phyloP scores from a whole-genome alignment of 1,140 invertebrate genomes.

The Panagrolaimus sp. region DNA sequence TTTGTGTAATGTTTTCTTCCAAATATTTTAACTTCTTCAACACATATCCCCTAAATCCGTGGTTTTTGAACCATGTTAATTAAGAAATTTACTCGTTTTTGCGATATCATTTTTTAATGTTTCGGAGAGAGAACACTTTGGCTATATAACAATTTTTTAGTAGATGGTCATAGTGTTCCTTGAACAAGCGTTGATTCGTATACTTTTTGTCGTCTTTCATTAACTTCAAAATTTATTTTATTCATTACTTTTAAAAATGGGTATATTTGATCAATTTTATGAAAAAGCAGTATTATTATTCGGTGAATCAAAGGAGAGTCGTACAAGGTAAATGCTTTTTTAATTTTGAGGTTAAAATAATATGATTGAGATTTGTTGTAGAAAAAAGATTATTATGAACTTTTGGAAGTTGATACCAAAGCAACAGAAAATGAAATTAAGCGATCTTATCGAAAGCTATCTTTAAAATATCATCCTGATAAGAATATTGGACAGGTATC shows the following conservation, averaged over 20 bases:
- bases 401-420: conserved; percentile 71
- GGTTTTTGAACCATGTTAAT: too few relatives aligned
- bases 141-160: too few relatives aligned
- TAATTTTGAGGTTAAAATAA: conserved; percentile 33
- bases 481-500: conserved; percentile 68
- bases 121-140: too few relatives aligned
- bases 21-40: too few relatives aligned
- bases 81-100: too few relatives aligned
- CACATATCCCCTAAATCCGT: too few relatives aligned
- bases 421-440: conserved; percentile 77
- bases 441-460: conserved; percentile 79
- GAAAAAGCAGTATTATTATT: conserved; percentile 47
- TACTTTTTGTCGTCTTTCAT: too few relatives aligned
- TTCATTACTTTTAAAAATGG: conserved; percentile 25
- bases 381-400: conserved; percentile 74
- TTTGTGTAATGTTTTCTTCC: too few relatives aligned
- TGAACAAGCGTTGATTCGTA: too few relatives aligned
- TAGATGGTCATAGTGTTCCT: too few relatives aligned
- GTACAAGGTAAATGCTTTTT: conserved; percentile 14
- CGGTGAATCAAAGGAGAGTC: conserved; percentile 6
- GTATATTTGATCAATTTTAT: conserved; percentile 45
- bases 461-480: conserved; percentile 79
- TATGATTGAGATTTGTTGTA: conserved; percentile 17
- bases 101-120: too few relatives aligned
- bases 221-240: too few relatives aligned